Evolutionary conservation across 2,113 vertebrate genomes (phyloP).

Genomic region (Mixornis gularis): DNA sequence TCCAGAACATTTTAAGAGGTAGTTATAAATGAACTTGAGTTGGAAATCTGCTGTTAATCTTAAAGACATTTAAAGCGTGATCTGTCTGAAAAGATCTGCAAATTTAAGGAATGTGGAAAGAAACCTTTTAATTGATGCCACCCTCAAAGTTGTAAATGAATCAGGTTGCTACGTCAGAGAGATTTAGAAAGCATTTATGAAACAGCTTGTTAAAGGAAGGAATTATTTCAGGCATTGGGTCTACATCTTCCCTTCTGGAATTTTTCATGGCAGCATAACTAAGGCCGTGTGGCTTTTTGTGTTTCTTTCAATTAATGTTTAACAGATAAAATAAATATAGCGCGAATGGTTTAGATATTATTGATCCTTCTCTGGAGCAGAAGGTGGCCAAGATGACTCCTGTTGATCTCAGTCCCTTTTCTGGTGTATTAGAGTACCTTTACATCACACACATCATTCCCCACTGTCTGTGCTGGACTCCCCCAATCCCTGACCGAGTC

Average conservation of each 20-base stretch:
- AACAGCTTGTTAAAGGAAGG: neutral
- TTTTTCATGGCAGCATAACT: neutral
- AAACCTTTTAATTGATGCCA: neutral
- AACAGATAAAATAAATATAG: neutral
- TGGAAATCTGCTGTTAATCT: slow-evolving; percentile 8
- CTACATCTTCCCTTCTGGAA: neutral
- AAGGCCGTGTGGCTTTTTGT: neutral
- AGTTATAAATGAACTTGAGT: neutral
- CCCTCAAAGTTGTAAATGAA: neutral
- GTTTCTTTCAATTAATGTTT: neutral
- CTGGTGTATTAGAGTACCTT: neutral
- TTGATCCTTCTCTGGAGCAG: neutral
- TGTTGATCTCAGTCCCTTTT: neutral
- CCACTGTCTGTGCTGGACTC: accelerated
- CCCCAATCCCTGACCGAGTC: accelerated
- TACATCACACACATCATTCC: neutral
- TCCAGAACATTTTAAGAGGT: slow-evolving; percentile 24
- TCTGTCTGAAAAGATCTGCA: neutral
- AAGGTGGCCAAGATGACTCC: neutral
- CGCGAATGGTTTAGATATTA: neutral
- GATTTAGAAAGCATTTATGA: neutral
- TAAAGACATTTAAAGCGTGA: neutral
- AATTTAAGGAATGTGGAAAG: neutral
- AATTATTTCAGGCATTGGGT: neutral
- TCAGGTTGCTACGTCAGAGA: neutral